Evolutionary conservation across 2,797 vertebrate species (phyloP).

Genomic region (Echeneis naucrates): DNA sequence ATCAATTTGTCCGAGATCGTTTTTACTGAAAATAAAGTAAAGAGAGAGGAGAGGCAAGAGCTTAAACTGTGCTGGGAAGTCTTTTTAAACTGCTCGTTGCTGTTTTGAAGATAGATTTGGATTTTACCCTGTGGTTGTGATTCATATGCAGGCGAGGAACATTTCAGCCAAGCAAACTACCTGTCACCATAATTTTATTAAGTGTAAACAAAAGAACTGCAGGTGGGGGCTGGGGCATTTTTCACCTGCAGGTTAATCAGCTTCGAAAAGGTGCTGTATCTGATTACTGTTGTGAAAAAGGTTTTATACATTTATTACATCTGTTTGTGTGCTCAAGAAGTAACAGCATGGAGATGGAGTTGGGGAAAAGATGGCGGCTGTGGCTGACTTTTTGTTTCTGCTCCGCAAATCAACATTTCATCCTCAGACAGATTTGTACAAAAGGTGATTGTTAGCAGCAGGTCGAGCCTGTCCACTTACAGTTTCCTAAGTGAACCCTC

Average conservation of each 20-base stretch:
- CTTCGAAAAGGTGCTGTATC: neutral
- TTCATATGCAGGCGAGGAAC: conserved; percentile 40
- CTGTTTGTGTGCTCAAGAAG: conserved; percentile 8
- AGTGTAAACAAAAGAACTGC: conserved; percentile 33
- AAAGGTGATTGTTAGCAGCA: conserved; percentile 77
- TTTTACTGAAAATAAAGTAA: neutral
- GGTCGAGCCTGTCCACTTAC: conserved; percentile 73
- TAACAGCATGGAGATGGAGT: conserved; percentile 8
- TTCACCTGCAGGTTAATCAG: neutral
- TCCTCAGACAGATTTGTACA: conserved; percentile 73
- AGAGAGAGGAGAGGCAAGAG: neutral
- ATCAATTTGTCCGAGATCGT: neutral
- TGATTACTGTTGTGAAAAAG: conserved; percentile 6
- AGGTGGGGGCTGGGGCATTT: conserved; percentile 6
- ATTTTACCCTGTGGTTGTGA: conserved; percentile 26
- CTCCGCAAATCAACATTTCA: conserved; percentile 72
- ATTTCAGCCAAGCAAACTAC: conserved; percentile 12
- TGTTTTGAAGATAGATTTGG: conserved; percentile 9
- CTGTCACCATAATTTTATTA: conserved; percentile 11
- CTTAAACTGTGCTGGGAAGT: neutral
- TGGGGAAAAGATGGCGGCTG: conserved; percentile 47
- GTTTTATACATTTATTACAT: neutral
- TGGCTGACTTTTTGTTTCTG: conserved; percentile 35
- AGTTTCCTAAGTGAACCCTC: conserved; percentile 79
- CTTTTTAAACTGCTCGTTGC: conserved; percentile 1